A percentile compares a stretch with the other conserved stretches of the same genome.
These are phyloP conservation scores for Nephrotoma flavescens DNA, from an alignment of 2,888 invertebrate species.

Conservation along the genomic window DNA sequence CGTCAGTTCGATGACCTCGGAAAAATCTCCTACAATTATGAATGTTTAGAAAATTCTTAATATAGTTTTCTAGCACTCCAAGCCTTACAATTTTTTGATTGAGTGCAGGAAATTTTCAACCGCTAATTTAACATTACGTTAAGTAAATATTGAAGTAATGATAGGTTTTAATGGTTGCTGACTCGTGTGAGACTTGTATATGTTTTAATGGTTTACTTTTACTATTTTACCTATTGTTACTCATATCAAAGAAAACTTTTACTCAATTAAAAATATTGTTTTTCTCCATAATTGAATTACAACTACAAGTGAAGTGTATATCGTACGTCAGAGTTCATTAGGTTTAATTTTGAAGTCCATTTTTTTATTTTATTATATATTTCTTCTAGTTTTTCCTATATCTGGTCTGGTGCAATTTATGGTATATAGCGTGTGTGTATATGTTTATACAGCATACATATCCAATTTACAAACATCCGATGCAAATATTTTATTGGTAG, in stretches of 20 bases:
- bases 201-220: too few species aligned
- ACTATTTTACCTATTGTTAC: neutral
- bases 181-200: too few species aligned
- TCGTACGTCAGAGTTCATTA: neutral
- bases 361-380: neutral
- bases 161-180: too few species aligned
- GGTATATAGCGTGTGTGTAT: neutral
- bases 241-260: neutral
- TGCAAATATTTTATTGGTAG: neutral
- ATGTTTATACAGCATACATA: neutral
- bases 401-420: neutral
- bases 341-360: neutral
- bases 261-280: neutral
- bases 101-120: too few species aligned
- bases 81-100: too few species aligned
- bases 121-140: too few species aligned
- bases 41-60: too few species aligned
- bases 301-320: neutral
- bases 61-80: too few species aligned
- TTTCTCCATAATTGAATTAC: neutral
- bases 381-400: neutral
- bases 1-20: too few species aligned
- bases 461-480: neutral
- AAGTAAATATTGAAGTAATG: too few species aligned
- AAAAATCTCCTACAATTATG: too few species aligned